Percentiles rank a stretch among this genome's conserved stretches.
Conservation (phyloP, 1,140 invertebrate genomes). For the Drosophila pachea region DNA sequence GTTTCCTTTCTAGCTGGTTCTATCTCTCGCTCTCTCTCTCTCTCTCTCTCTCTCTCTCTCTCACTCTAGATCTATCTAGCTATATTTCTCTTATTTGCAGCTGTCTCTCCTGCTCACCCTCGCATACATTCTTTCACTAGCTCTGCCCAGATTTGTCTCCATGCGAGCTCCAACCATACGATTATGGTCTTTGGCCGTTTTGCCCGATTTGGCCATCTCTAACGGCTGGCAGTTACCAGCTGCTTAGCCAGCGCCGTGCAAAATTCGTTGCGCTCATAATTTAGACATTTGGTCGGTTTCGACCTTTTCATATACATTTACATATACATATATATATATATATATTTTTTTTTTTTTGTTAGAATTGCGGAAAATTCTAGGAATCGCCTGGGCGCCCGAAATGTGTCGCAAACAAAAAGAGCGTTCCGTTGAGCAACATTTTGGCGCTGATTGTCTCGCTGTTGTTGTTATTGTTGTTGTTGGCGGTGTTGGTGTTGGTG, state of each 20-base stretch:
- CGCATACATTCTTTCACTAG: too few relatives aligned
- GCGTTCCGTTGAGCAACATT: conserved; percentile 37
- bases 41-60: too few relatives aligned
- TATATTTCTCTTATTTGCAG: too few relatives aligned
- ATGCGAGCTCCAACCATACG: too few relatives aligned
- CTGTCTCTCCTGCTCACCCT: too few relatives aligned
- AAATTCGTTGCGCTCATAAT: conserved; percentile 54
- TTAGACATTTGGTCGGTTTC: conserved; percentile 66
- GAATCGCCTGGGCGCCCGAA: conserved; percentile 35
- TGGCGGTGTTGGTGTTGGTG: conserved; percentile 27
- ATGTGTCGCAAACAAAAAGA: conserved; percentile 57
- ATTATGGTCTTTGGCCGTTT: not conserved
- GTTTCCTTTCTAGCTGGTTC: too few relatives aligned
- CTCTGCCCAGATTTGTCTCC: too few relatives aligned
- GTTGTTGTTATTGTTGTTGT: conserved; percentile 19
- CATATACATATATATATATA: too few relatives aligned
- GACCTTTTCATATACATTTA: conserved; percentile 49
- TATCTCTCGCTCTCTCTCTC: too few relatives aligned
- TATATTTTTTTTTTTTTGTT: conserved; percentile 5
- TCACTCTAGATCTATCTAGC: not conserved
- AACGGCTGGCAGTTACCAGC: conserved; percentile 5
- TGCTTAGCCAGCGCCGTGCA: conserved; percentile 46
- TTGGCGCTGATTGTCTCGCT: conserved; percentile 6
- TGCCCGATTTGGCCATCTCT: conserved; percentile 15
- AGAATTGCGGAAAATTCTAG: conserved; percentile 42